Base-by-base conservation (phyloP, 2,113 vertebrate species). In the Hippocampus guttulatus region DNA sequence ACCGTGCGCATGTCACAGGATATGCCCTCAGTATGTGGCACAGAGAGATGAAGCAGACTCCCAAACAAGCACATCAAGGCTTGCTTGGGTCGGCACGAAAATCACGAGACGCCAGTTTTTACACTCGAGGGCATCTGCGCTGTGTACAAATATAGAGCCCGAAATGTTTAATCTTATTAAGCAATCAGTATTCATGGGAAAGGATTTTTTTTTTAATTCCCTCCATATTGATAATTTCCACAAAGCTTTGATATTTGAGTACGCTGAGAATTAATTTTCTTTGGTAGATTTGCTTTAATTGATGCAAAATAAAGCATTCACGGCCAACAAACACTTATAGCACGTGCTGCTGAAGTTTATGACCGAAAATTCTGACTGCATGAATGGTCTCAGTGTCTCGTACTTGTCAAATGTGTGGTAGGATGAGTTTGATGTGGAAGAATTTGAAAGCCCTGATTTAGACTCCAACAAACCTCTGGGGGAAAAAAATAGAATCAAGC, bases 161-260 rank as follows among this genome's bases (percentile, higher is more conserved):
- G 21, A 20, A 51, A 8, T 51, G 49, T 21, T 51, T 21, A 20
- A 51, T 51, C 5, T 51, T 25, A 23, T 57, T 33, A 61, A 78
- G 70, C 69, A 60, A 14, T 79, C 52, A 71, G 69, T 20, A 62
- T 49, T 45, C 76, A 73, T 69, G 33, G 67, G 3, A 80, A 69
- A 66, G 58, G 69, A 62, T 85, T 80, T 70, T 73, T 77, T 78
- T 68, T 67, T 67, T 55, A 27, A 27, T 27, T 1, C 70, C 4
- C 78, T 88, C 51, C 74, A 71, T 73, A 81, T 82, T 83, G 16
- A 77, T 83, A 67, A 69, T 78, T 74, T 77, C 49, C 8, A 21
- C 52, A 64, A 68, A 41, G 63, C 81, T 79, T 85, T 86, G 71
- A 84, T 83, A 73, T 81, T 61, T 78, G 71, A 80, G 79, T 69